Evolutionary conservation across 2,888 invertebrate genomes (phyloP).

Genomic region (Willowsia nigromaculata): DNA sequence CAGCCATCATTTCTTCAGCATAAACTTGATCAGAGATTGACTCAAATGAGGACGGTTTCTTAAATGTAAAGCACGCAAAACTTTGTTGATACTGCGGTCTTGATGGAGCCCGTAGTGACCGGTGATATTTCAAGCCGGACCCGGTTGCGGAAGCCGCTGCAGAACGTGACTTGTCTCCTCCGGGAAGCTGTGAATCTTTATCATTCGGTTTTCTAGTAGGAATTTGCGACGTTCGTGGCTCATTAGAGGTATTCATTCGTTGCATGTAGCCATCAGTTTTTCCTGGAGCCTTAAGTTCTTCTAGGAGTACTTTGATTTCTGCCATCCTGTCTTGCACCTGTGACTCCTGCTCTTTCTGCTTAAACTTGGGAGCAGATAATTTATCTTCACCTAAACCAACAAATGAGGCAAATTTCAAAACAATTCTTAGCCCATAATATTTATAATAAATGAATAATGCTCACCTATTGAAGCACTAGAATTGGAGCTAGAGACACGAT

Average conservation of each 20-base stretch:
- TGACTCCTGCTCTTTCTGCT: slow-evolving; percentile 54
- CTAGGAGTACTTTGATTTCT: slow-evolving; percentile 77
- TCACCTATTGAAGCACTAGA: slow-evolving; percentile 39
- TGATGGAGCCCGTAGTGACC: slow-evolving; percentile 76
- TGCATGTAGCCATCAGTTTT: slow-evolving; percentile 27
- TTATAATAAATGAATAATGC: background rate
- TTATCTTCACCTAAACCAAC: slow-evolving; percentile 5
- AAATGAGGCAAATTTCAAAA: no score
- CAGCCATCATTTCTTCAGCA: slow-evolving; percentile 48
- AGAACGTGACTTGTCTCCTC: background rate
- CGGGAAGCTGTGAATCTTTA: background rate
- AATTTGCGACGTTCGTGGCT: slow-evolving; percentile 23
- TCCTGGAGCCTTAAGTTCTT: slow-evolving; percentile 75
- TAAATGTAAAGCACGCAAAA: slow-evolving; percentile 77
- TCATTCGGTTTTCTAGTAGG: slow-evolving; percentile 32
- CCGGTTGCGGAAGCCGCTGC: slow-evolving; percentile 24
- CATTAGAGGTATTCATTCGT: background rate
- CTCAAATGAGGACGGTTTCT: slow-evolving; percentile 77
- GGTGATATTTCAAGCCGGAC: slow-evolving; percentile 74
- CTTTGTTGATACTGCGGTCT: slow-evolving; percentile 76
- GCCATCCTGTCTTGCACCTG: slow-evolving; percentile 73
- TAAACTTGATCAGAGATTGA: slow-evolving; percentile 76
- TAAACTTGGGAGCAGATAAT: background rate
- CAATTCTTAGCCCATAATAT: no score
- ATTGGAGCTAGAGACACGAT: background rate